These are phyloP conservation scores for Synanceia verrucosa DNA, from an alignment of 2,797 vertebrate genomes.

Conservation along the genomic window DNA sequence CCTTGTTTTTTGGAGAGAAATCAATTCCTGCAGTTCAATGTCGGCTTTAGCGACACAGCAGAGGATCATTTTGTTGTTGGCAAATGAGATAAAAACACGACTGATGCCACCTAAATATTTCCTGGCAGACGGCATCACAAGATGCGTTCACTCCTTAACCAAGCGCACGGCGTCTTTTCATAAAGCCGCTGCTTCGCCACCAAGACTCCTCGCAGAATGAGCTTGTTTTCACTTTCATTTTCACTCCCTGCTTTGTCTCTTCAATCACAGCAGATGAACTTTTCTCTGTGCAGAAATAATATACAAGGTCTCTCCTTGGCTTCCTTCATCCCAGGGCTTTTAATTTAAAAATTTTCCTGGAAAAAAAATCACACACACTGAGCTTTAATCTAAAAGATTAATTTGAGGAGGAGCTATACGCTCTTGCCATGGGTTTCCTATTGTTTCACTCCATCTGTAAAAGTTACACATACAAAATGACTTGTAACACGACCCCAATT, in stretches of 20 bases:
- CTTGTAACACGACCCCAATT: slow-evolving; percentile 78
- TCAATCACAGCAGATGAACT: slow-evolving; percentile 44
- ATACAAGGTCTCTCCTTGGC: slow-evolving; percentile 6
- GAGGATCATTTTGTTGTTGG: slow-evolving; percentile 1
- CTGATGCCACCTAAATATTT: slow-evolving; percentile 24
- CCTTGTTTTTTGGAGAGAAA: slow-evolving; percentile 1
- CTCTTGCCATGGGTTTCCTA: slow-evolving; percentile 50
- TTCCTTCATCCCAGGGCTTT: slow-evolving; percentile 46
- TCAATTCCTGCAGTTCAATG: not conserved
- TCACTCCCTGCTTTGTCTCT: slow-evolving; percentile 19
- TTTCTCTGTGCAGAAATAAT: slow-evolving; percentile 22
- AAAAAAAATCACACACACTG: slow-evolving; percentile 8
- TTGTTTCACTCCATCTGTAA: slow-evolving; percentile 66
- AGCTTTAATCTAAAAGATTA: slow-evolving; percentile 63
- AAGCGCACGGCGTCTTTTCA: not conserved
- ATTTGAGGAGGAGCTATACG: slow-evolving; percentile 47
- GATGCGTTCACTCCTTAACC: slow-evolving; percentile 10
- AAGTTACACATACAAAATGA: slow-evolving; percentile 68
- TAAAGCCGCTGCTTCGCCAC: slow-evolving; percentile 11
- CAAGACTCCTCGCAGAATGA: slow-evolving; percentile 19
- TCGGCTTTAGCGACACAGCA: not conserved
- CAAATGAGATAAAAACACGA: slow-evolving; percentile 11
- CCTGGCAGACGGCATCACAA: slow-evolving; percentile 4
- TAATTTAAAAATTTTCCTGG: slow-evolving; percentile 32
- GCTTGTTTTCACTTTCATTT: slow-evolving; percentile 43